phyloP scores from a whole-genome alignment of 2,113 vertebrate genomes.

The Oncorhynchus clarkii region DNA sequence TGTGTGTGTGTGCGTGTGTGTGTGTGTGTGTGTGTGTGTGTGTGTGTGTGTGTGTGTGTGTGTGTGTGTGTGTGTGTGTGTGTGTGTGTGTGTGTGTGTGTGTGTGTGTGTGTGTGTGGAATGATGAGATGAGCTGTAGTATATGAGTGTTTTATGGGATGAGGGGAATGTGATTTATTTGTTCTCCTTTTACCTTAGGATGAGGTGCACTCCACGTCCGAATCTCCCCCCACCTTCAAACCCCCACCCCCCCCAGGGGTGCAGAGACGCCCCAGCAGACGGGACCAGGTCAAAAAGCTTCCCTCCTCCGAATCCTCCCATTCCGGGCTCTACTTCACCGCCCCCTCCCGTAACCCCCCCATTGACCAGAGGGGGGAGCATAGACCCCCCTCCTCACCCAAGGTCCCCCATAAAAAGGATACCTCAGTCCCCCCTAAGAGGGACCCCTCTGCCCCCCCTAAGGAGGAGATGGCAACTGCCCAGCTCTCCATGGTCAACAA shows the following conservation, averaged over 20 bases:
- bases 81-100: slow-evolving; percentile 20
- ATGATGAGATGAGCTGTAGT: background rate
- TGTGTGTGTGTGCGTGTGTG: slow-evolving; percentile 15
- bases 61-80: slow-evolving; percentile 18
- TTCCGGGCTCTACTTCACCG: slow-evolving; percentile 84
- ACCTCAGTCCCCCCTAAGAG: slow-evolving; percentile 55
- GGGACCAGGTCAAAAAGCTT: slow-evolving; percentile 71
- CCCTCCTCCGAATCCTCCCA: slow-evolving; percentile 83
- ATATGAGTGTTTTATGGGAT: slow-evolving; percentile 2
- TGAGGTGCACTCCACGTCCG: slow-evolving; percentile 78
- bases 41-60: slow-evolving; percentile 20
- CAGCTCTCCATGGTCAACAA: slow-evolving; percentile 80
- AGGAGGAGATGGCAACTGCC: slow-evolving; percentile 64
- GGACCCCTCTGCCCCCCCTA: slow-evolving; percentile 62
- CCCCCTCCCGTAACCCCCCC: slow-evolving; percentile 62
- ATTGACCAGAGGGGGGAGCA: slow-evolving; percentile 39
- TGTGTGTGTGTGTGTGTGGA: slow-evolving; percentile 15
- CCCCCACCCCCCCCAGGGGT: slow-evolving; percentile 77
- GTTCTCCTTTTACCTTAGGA: slow-evolving; percentile 81
- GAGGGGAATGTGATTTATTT: slow-evolving; percentile 26
- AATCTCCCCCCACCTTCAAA: slow-evolving; percentile 82
- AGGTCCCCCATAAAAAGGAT: slow-evolving; percentile 47
- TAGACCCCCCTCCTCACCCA: background rate
- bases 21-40: slow-evolving; percentile 22
- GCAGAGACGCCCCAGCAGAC: slow-evolving; percentile 56